Evolutionary conservation across 2,797 vertebrate species (phyloP), one percentile per base, ranked within the genome.

Genomic region (Sebastes itinus): DNA sequence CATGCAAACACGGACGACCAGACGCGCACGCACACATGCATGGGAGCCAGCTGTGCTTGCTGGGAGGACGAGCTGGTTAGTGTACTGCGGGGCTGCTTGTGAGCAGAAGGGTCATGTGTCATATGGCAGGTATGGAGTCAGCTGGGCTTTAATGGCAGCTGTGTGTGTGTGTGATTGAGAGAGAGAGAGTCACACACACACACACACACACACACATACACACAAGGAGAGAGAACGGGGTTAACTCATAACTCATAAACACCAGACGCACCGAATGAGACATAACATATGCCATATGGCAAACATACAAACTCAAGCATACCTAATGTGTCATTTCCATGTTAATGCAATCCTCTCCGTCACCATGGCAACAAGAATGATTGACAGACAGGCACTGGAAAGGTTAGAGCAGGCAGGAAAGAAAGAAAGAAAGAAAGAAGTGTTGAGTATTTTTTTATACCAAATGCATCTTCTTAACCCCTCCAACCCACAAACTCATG

Each of bases 251-350:
- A 83, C 60, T 60, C 71, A 71, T 71, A 87, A 86, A 87, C 88
- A 92, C 80, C 80, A 87, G 68, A 85, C 66, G 79, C 77, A 59
- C 54, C 32, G 82, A 77, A 87, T 70, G 82, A 88, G 80, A 83
- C 69, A 79, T 76, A 88, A 72, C 83, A 86, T 72, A 81, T 78
- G 85, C 92, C 89, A 93, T 86, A 93, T 93, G 90, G 90, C 87
- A 91, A 91, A 93, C 85, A 92, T 84, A 83, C 88, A 94, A 92
- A 92, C 87, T 91, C 84, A 95, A 94, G 96, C 94, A 95, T 94
- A 95, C 89, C 93, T 96, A 96, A 93, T 93, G 68, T 93, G 92
- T 94, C 94, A 97, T 97, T 96, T 96, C 96, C 96, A 97, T 97
- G 95, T 94, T 96, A 97, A 97, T 93, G 91, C 80, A 84, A 90